These are phyloP conservation scores for Neoseiulus cucumeris DNA, from an alignment of 1,140 invertebrate genomes.

Conservation along the genomic window DNA sequence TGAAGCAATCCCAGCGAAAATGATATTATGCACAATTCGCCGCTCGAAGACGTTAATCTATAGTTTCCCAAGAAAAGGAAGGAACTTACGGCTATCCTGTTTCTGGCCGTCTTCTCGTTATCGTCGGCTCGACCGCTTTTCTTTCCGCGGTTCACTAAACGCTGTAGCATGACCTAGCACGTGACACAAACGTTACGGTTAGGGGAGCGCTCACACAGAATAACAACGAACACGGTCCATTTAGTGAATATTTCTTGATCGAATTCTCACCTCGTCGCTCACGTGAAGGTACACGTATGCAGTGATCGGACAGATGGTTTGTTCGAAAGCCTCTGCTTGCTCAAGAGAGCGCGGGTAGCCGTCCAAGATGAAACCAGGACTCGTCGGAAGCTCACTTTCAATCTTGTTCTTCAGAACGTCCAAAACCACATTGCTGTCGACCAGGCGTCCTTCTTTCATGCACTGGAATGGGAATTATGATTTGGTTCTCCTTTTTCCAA, in stretches of 20 bases:
- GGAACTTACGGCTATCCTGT: conserved; percentile 24
- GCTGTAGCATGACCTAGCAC: neutral
- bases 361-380: conserved; percentile 55
- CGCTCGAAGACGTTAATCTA: too few species aligned
- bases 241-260: too few species aligned
- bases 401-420: conserved; percentile 18
- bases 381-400: neutral
- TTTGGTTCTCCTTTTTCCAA: too few species aligned
- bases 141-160: conserved; percentile 29
- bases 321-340: conserved; percentile 62
- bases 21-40: too few species aligned
- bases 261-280: conserved; percentile 26
- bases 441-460: conserved; percentile 26
- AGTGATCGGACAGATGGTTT: conserved; percentile 17
- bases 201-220: too few species aligned
- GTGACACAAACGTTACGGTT: too few species aligned
- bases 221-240: too few species aligned
- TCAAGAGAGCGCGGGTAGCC: conserved; percentile 67
- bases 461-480: conserved; percentile 17
- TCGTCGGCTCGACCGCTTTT: conserved; percentile 34
- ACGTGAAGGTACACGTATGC: conserved; percentile 34
- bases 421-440: conserved; percentile 21
- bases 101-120: conserved; percentile 35
- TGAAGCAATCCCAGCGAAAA: too few species aligned
- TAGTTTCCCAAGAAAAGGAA: too few species aligned